These are phyloP conservation scores for Drosophila macrothrix DNA, from an alignment of 2,888 invertebrate species.

Conservation along the genomic window DNA sequence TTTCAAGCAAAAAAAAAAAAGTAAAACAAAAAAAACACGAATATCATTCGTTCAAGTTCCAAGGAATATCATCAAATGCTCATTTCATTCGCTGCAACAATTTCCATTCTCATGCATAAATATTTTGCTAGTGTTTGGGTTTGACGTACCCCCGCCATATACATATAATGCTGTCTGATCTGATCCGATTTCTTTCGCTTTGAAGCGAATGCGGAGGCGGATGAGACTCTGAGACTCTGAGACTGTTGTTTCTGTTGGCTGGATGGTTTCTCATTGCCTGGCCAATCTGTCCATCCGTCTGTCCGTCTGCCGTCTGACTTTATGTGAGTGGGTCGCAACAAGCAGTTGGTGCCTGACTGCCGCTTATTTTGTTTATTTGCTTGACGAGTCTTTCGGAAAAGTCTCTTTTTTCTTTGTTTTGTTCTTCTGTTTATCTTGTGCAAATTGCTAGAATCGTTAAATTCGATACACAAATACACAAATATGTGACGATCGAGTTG, in stretches of 20 bases:
- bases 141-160: constrained; percentile 17
- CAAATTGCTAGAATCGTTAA: constrained; percentile 56
- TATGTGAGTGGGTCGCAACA: constrained; percentile 45
- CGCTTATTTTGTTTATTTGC: constrained; percentile 56
- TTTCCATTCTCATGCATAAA: constrained; percentile 71
- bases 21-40: constrained; percentile 2
- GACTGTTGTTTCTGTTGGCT: constrained; percentile 1
- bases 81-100: constrained; percentile 53
- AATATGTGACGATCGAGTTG: constrained; percentile 35
- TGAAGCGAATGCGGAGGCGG: constrained; percentile 21
- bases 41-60: constrained; percentile 46
- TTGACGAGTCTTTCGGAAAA: constrained; percentile 53
- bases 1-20: constrained; percentile 4
- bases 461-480: constrained; percentile 38
- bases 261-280: constrained; percentile 23
- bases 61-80: constrained; percentile 54
- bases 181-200: constrained; percentile 54
- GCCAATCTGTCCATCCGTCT: constrained; percentile 23
- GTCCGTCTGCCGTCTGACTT: constrained; percentile 4
- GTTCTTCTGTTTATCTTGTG: constrained; percentile 53
- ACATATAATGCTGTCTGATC: constrained; percentile 25
- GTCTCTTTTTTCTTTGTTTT: constrained; percentile 17
- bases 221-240: not conserved
- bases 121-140: constrained; percentile 63
- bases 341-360: constrained; percentile 20